These are phyloP conservation scores for Dendrophyllia cribrosa DNA, from an alignment of 64 coral and sea anemone species.

Conservation along the genomic window DNA sequence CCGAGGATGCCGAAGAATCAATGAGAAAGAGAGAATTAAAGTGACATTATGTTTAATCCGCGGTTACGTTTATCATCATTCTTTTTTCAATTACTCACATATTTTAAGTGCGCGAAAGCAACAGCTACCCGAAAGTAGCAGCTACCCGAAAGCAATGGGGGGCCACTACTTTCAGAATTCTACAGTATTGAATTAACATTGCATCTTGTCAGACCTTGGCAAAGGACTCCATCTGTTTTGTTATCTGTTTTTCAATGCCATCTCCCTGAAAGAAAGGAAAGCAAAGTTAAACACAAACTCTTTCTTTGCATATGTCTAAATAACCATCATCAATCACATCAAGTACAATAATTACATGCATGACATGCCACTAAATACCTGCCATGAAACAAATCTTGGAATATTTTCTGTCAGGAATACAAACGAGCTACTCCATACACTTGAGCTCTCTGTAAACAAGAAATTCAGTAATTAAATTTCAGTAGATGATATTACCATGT, in stretches of 20 bases:
- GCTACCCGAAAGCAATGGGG: too few relatives aligned
- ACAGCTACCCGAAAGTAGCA: too few relatives aligned
- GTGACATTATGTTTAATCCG: too few relatives aligned
- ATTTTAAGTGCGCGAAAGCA: too few relatives aligned
- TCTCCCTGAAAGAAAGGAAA: neutral
- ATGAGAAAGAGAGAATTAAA: too few relatives aligned
- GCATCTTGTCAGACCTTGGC: constrained; percentile 6
- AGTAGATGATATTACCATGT: neutral
- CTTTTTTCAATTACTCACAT: too few relatives aligned
- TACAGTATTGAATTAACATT: too few relatives aligned
- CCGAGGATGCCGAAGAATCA: too few relatives aligned
- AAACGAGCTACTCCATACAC: constrained; percentile 29
- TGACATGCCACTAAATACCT: constrained; percentile 3
- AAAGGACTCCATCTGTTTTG: constrained; percentile 16
- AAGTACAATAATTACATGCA: neutral
- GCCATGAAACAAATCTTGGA: constrained; percentile 62
- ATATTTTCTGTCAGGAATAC: constrained; percentile 66
- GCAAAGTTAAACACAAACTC: neutral
- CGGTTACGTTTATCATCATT: too few relatives aligned
- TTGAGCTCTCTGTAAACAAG: constrained; percentile 21
- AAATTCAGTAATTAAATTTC: neutral
- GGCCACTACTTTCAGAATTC: too few relatives aligned
- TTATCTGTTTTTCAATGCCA: constrained; percentile 17
- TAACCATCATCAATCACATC: neutral
- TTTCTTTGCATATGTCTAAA: neutral